Percentiles rank a stretch among this genome's conserved stretches.
Evolutionary conservation across 2,888 invertebrate genomes (phyloP).

Genomic region (Ornithoptera priamus): DNA sequence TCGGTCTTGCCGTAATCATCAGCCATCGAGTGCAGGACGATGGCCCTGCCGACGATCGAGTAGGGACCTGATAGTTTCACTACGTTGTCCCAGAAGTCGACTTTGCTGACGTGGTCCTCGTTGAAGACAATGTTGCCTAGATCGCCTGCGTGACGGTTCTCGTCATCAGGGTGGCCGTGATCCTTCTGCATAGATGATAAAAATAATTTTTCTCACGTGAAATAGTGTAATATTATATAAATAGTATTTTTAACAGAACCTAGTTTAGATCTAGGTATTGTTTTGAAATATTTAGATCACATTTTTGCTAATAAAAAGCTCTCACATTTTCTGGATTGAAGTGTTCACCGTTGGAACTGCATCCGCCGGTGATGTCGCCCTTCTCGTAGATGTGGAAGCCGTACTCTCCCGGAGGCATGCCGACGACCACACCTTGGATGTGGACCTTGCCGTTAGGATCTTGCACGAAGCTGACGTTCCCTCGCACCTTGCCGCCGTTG

Average conservation of each 20-base stretch:
- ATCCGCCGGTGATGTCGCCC: constrained; percentile 84
- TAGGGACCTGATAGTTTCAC: constrained; percentile 83
- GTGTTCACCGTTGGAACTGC: constrained; percentile 84
- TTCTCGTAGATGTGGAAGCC: constrained; percentile 90
- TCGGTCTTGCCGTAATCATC: constrained; percentile 89
- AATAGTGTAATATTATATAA: too few species aligned
- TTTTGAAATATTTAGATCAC: neutral
- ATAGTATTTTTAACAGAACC: neutral
- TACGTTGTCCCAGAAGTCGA: constrained; percentile 82
- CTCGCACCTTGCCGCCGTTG: constrained; percentile 45
- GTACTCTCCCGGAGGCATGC: constrained; percentile 82
- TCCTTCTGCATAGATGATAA: constrained; percentile 72
- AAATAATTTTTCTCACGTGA: neutral
- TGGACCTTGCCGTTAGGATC: constrained; percentile 77
- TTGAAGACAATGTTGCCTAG: constrained; percentile 88
- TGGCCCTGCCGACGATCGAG: constrained; percentile 86
- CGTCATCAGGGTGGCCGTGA: constrained; percentile 87
- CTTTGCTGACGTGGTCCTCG: constrained; percentile 72
- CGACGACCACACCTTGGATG: constrained; percentile 80
- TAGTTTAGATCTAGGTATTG: neutral
- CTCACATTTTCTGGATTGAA: constrained; percentile 89
- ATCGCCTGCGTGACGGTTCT: constrained; percentile 90
- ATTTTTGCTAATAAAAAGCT: constrained; percentile 25
- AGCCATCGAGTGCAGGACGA: constrained; percentile 86
- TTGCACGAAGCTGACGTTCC: constrained; percentile 78